Evolutionary conservation across 1,140 invertebrate genomes (phyloP), one percentile per base, ranked within the genome.

Genomic region (Capitella teleta): DNA sequence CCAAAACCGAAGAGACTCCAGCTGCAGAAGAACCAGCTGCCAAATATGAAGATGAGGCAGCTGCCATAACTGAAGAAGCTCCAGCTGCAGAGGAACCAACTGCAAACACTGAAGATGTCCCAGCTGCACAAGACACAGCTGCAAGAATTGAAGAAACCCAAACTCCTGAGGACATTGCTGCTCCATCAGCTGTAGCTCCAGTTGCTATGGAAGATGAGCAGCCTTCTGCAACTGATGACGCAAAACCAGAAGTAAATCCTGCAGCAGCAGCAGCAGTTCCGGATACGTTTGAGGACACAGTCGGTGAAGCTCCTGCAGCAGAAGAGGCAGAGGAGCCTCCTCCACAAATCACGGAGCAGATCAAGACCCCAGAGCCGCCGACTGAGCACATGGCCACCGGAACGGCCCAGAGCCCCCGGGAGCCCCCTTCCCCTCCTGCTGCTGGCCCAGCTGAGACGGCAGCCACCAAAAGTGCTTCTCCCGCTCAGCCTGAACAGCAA

Each of bases 241-340:
- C 28, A 19, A 42, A 38, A 23, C 18, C n/a, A 14, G 45, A 16
- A 23, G 26, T n/a, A 14, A 28, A 44, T 43, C n/a, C n/a, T 5
- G 49, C 43, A 42, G 24, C n/a, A 18, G 54, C 50, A 2, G 52
- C 54, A 21, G 51, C 49, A 28, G 52, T 52, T 16, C 50, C 52
- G 10, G 54, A 52, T 16, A 38, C 47, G 10, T 41, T 28, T 28
- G 53, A 54, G 10, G 40, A 51, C 14, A 18, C 40, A 10, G 49
- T 19, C 43, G 49, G 57, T 21, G 51, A 41, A 28, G 49, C 49
- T 16, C 28, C 21, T 42, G 18, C n/a, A 36, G 49, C 30, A 21
- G 47, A 12, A 18, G 19, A 26, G 4, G n/a, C 38, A 16, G 25
- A 16, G 21, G 8, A 32, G 30, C 8, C 8, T 32, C n/a, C 30